Evolutionary conservation across 2,888 invertebrate genomes (phyloP), one percentile per base, ranked within the genome.

Genomic region (Archaeoteleia sp.): DNA sequence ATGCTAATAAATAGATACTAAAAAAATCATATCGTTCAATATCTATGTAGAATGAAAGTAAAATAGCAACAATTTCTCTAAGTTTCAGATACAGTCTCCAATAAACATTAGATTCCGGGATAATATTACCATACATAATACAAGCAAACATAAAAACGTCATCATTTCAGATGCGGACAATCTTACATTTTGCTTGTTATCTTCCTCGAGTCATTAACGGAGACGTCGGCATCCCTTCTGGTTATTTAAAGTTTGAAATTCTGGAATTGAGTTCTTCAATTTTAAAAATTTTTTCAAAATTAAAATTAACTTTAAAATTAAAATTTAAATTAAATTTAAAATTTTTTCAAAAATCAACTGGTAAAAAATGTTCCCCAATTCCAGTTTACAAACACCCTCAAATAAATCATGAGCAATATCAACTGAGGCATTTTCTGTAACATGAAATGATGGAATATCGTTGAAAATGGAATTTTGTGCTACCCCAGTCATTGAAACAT

Each of bases 91-190:
- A 46, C 8, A 46, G 9, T 17, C 10, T 8, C 46, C 46, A 46
- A n/a, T 32, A 8, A 6, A 12, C 20, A 5, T 2, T 15, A 14
- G 9, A 8, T 13, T 32, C 32, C 1, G 32, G 32, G 13, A 29
- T 57, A 48, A 9, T 5, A 7, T 37, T 48, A 7, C 55, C 65
- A 49, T 5, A 61, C 29, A 27, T 15, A 7, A 39, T 27, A 42
- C 27, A 37, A 55, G 7, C 57, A 9, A 5, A n/a, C 17, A 14
- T 34, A 35, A 32, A 34, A 46, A 48, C 12, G 37, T 48, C 6
- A 46, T 46, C 54, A 61, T 53, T 43, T 67, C 66, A 13, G 20
- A 48, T 37, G 42, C 37, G 8, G 57, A 71, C 67, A 54, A 61
- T 62, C 57, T 58, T 17, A 73, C 53, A 49, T 69, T 73, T 48